These are phyloP conservation scores for Triops cancriformis DNA, from an alignment of 1,140 invertebrate genomes.

Conservation along the genomic window DNA sequence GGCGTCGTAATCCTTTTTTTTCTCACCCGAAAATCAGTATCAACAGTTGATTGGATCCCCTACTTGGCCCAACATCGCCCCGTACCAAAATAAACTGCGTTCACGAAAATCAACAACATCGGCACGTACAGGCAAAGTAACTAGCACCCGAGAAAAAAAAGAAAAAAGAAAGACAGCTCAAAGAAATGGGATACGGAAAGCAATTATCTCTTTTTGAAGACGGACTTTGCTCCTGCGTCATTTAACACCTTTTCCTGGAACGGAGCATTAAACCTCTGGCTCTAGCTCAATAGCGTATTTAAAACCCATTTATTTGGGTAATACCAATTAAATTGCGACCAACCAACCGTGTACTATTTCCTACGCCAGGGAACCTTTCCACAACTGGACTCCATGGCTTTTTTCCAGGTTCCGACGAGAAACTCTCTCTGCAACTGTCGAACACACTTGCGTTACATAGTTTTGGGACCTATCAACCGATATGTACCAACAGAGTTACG, in stretches of 20 bases:
- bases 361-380: too few relatives aligned
- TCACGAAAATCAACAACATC: neutral
- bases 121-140: neutral
- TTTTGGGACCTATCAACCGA: too few relatives aligned
- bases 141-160: neutral
- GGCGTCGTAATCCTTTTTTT: neutral
- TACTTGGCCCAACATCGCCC: neutral
- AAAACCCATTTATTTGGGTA: too few relatives aligned
- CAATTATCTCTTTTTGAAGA: neutral
- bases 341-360: too few relatives aligned
- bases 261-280: neutral
- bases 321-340: too few relatives aligned
- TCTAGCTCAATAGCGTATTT: neutral
- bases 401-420: too few relatives aligned
- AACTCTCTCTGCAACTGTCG: too few relatives aligned
- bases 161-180: neutral
- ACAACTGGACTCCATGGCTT: too few relatives aligned
- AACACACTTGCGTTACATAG: too few relatives aligned
- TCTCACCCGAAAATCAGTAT: neutral
- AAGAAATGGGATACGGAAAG: neutral
- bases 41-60: neutral
- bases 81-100: neutral
- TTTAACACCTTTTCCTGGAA: neutral
- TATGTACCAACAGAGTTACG: too few relatives aligned
- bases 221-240: neutral